phyloP scores from a whole-genome alignment of 2,797 vertebrate species.

The Falco biarmicus region DNA sequence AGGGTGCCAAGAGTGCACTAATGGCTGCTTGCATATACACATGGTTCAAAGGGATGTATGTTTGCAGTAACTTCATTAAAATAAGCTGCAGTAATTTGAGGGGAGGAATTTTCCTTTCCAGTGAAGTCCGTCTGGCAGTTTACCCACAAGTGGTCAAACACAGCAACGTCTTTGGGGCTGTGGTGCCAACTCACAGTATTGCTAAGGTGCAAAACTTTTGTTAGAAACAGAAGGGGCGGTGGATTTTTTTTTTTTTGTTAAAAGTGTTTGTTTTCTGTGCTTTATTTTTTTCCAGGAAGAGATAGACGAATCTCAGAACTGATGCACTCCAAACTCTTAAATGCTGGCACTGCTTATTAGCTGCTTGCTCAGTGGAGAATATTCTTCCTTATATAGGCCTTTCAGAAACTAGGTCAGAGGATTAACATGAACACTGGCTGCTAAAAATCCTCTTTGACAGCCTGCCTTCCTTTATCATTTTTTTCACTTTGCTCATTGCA shows the following conservation, averaged over 20 bases:
- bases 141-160: background rate
- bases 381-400: constrained; percentile 70
- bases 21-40: background rate
- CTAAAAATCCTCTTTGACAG: constrained; percentile 64
- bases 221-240: background rate
- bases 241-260: background rate
- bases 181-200: background rate
- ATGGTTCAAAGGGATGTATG: background rate
- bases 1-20: background rate
- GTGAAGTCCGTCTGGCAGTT: background rate
- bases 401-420: constrained; percentile 69
- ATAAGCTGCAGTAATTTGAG: background rate
- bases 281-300: constrained; percentile 67
- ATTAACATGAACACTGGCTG: constrained; percentile 21
- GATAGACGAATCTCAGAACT: constrained; percentile 52
- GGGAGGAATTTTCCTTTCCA: background rate
- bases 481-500: background rate
- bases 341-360: constrained; percentile 56
- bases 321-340: constrained; percentile 49
- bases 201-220: background rate
- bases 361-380: constrained; percentile 60
- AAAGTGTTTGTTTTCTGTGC: background rate
- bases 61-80: background rate
- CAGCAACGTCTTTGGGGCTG: background rate
- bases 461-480: constrained; percentile 45